phyloP scores from a whole-genome alignment of 2,113 vertebrate genomes.

The Neopipo cinnamomea region DNA sequence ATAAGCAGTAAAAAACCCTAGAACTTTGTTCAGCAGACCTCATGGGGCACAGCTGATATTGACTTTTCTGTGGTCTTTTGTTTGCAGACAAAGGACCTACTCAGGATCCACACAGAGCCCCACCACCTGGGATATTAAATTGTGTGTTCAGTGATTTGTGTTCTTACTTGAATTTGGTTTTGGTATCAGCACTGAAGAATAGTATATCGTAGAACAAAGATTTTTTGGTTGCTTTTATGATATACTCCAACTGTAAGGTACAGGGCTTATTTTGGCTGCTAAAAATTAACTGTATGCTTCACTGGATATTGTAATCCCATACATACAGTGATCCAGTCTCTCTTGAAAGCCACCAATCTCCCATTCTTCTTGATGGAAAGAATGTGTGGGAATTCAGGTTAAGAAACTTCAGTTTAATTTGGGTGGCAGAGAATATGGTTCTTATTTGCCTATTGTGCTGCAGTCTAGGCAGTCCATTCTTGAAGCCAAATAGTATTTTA shows the following conservation, averaged over 20 bases:
- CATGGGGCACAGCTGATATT: background rate
- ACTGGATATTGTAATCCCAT: background rate
- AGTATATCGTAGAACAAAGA: background rate
- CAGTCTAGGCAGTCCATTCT: background rate
- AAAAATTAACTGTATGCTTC: background rate
- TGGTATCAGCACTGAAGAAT: background rate
- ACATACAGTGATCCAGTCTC: background rate
- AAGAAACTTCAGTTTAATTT: background rate
- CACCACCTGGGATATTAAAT: background rate
- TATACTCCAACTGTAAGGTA: background rate
- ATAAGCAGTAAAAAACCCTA: background rate
- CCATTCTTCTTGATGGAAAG: background rate
- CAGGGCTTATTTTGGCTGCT: background rate
- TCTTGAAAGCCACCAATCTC: background rate
- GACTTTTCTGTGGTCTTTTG: background rate
- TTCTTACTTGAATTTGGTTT: background rate
- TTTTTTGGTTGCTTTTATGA: background rate
- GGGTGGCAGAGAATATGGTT: background rate
- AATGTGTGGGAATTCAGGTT: background rate
- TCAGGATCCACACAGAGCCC: background rate
- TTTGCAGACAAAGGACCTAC: background rate
- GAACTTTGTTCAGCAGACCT: background rate
- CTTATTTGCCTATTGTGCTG: background rate
- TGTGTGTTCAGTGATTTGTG: background rate
- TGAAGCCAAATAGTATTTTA: background rate